These are phyloP conservation scores for Alouatta palliata DNA, from an alignment of 2,113 vertebrate species.

Conservation along the genomic window DNA sequence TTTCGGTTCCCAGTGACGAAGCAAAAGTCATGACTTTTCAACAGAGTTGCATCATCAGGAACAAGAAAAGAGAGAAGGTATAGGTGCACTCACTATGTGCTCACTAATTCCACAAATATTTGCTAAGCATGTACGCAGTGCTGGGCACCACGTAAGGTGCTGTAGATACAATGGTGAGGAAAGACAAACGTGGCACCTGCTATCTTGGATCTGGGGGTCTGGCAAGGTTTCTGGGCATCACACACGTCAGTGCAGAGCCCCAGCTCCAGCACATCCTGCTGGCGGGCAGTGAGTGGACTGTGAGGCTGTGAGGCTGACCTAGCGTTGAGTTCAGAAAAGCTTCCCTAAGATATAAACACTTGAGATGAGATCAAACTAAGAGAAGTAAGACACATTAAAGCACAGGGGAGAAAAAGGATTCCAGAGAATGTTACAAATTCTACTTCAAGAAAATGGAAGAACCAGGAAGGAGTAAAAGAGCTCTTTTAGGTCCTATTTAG, in stretches of 20 bases:
- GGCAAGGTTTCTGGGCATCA: background rate
- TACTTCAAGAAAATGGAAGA: background rate
- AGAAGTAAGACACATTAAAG: background rate
- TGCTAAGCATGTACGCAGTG: background rate
- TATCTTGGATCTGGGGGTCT: background rate
- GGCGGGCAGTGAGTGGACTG: no score
- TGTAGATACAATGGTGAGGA: background rate
- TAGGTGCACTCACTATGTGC: fast-evolving
- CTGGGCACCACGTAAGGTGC: background rate
- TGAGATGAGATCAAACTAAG: background rate
- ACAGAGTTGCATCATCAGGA: no score
- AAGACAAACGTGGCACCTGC: fast-evolving
- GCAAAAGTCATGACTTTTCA: background rate
- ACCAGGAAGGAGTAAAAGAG: background rate
- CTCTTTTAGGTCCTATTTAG: no score
- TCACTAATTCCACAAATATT: background rate
- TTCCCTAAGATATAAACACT: background rate
- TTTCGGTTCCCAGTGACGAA: background rate
- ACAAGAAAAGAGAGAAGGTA: background rate
- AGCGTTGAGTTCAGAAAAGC: background rate
- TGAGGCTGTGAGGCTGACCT: background rate
- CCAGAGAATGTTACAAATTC: background rate
- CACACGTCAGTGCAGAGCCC: background rate
- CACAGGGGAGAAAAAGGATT: fast-evolving
- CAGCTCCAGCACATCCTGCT: background rate